Percentiles rank a stretch among this genome's conserved stretches.
These are phyloP conservation scores for Shinisaurus crocodilurus DNA, from an alignment of 2,113 vertebrate species.

Conservation along the genomic window DNA sequence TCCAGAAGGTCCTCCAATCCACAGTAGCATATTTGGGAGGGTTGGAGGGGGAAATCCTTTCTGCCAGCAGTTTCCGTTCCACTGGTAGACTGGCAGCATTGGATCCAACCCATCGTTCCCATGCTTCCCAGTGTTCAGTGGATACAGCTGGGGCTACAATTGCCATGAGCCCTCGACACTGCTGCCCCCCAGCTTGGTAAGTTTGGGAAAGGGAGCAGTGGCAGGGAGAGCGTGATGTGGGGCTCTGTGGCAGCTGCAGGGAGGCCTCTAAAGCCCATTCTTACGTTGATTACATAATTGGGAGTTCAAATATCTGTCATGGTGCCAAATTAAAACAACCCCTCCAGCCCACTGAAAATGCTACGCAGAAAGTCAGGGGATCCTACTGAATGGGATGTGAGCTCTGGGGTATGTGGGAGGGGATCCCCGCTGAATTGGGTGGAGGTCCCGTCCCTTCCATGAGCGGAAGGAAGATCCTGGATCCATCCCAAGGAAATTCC, in stretches of 20 bases:
- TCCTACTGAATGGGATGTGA: too few species aligned
- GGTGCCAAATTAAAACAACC: neutral
- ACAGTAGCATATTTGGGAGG: too few species aligned
- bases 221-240: neutral
- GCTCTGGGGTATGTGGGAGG: neutral
- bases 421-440: too few species aligned
- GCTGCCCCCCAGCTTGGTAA: neutral
- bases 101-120: neutral
- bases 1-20: too few species aligned
- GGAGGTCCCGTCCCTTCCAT: too few species aligned
- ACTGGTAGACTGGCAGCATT: too few species aligned
- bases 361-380: too few species aligned
- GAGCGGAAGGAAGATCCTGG: too few species aligned
- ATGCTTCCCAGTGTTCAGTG: neutral
- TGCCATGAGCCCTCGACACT: neutral
- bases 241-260: neutral
- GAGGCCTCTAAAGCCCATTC: neutral
- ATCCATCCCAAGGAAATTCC: too few species aligned
- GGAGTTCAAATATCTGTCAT: neutral
- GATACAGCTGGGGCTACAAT: neutral
- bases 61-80: too few species aligned
- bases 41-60: too few species aligned
- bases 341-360: too few species aligned
- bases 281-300: neutral
- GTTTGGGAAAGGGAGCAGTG: neutral